Percentiles rank a stretch among this genome's conserved stretches.
phyloP scores from a whole-genome alignment of 2,797 vertebrate genomes.

The Acanthurus leucopareius region DNA sequence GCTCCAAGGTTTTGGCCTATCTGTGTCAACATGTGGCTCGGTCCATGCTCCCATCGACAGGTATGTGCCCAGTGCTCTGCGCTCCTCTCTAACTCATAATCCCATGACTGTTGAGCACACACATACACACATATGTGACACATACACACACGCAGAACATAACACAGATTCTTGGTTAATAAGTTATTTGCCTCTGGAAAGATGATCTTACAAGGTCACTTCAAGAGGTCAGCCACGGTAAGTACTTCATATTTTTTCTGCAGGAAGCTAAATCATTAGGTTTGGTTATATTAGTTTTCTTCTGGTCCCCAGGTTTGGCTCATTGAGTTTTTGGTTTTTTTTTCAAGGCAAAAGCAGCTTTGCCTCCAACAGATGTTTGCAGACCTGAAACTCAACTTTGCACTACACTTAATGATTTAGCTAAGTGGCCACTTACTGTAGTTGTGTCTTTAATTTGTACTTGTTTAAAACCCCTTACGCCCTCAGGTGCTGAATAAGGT shows the following conservation, averaged over 20 bases:
- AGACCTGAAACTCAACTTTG: slow-evolving; percentile 35
- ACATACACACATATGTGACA: slow-evolving; percentile 28
- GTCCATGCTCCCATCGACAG: slow-evolving; percentile 96
- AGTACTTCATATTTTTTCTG: background rate
- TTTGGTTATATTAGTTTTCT: slow-evolving; percentile 9
- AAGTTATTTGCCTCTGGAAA: background rate
- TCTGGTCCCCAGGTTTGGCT: slow-evolving; percentile 14
- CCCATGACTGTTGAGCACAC: slow-evolving; percentile 89
- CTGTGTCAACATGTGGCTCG: slow-evolving; percentile 92
- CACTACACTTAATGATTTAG: slow-evolving; percentile 27
- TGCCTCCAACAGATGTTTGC: slow-evolving; percentile 29
- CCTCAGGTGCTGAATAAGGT: no score
- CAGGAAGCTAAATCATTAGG: background rate
- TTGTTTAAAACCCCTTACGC: background rate
- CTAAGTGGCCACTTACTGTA: slow-evolving; percentile 43
- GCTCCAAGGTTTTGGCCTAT: slow-evolving; percentile 97
- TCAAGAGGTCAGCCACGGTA: background rate
- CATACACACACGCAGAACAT: background rate
- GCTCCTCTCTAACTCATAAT: slow-evolving; percentile 94
- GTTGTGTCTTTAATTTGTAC: slow-evolving; percentile 37
- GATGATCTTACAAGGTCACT: background rate
- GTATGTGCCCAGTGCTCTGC: slow-evolving; percentile 94
- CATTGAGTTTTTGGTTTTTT: background rate
- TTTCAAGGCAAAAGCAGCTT: slow-evolving; percentile 9
- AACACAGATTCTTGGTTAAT: slow-evolving; percentile 3